Percentiles rank a stretch among this genome's conserved stretches.
Evolutionary conservation across 2,113 vertebrate species (phyloP).

Genomic region (Alces alces): DNA sequence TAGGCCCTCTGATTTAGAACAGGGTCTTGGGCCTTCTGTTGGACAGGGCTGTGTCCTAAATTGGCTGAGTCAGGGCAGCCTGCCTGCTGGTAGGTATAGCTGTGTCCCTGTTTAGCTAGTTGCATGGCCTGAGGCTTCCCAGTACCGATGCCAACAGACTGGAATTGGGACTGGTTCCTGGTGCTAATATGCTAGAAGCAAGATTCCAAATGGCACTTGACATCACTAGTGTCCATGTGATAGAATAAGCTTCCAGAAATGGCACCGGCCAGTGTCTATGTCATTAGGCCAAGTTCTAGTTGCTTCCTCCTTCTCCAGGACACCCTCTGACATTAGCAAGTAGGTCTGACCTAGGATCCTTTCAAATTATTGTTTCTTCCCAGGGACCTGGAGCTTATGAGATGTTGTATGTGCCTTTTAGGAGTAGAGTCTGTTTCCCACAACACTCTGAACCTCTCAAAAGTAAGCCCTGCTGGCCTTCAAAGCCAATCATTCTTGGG

Average conservation of each 20-base stretch:
- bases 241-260: not conserved
- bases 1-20: not conserved
- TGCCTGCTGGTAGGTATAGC: not conserved
- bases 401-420: not conserved
- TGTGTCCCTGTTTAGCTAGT: not conserved
- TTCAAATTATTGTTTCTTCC: not conserved
- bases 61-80: not conserved
- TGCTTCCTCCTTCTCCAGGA: not conserved
- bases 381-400: not conserved
- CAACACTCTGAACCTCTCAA: not conserved
- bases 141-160: not conserved
- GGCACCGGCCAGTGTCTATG: not conserved
- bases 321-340: not conserved
- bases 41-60: not conserved
- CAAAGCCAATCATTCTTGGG: not conserved
- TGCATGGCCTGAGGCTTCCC: not conserved
- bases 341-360: not conserved
- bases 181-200: not conserved
- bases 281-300: not conserved
- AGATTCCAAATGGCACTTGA: not conserved
- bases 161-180: fast-evolving
- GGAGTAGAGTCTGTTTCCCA: not conserved
- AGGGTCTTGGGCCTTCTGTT: not conserved
- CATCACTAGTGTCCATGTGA: fast-evolving
- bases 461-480: not conserved